These are phyloP conservation scores for Acipenser ruthenus DNA, from an alignment of 2,797 vertebrate species.

Conservation along the genomic window DNA sequence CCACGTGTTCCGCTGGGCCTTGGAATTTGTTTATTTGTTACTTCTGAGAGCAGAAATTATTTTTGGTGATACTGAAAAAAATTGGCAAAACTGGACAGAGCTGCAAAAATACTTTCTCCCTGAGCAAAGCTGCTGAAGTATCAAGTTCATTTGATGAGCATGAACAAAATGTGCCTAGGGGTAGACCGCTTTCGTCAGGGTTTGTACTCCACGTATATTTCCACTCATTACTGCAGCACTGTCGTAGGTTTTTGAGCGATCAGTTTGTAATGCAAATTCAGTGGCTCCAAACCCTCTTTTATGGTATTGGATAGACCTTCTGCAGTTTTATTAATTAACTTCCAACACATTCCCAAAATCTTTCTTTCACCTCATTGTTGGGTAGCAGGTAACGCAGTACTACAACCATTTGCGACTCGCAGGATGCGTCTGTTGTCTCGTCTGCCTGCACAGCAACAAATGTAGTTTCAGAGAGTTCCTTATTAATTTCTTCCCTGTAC, in stretches of 20 bases:
- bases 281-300: constrained; percentile 12
- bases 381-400: constrained; percentile 10
- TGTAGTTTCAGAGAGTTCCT: neutral
- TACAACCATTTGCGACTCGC: constrained; percentile 8
- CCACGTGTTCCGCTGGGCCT: neutral
- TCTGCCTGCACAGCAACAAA: constrained; percentile 13
- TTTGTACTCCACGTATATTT: constrained; percentile 8
- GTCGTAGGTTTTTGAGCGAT: constrained; percentile 15
- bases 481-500: constrained; percentile 6
- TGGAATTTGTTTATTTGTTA: neutral
- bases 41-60: constrained; percentile 5
- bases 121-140: constrained; percentile 16
- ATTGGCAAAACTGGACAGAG: constrained; percentile 3
- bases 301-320: constrained; percentile 5
- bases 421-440: constrained; percentile 11
- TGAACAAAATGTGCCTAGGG: constrained; percentile 19
- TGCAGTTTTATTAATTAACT: constrained; percentile 7
- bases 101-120: constrained; percentile 14
- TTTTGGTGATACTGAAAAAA: constrained; percentile 14
- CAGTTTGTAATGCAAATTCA: constrained; percentile 7
- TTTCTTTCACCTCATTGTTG: constrained; percentile 4
- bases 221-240: constrained; percentile 8
- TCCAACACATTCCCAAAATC: constrained; percentile 15
- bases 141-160: constrained; percentile 12
- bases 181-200: constrained; percentile 14